phyloP scores from a whole-genome alignment of 2,888 invertebrate species.

The Ceriagrion tenellum region DNA sequence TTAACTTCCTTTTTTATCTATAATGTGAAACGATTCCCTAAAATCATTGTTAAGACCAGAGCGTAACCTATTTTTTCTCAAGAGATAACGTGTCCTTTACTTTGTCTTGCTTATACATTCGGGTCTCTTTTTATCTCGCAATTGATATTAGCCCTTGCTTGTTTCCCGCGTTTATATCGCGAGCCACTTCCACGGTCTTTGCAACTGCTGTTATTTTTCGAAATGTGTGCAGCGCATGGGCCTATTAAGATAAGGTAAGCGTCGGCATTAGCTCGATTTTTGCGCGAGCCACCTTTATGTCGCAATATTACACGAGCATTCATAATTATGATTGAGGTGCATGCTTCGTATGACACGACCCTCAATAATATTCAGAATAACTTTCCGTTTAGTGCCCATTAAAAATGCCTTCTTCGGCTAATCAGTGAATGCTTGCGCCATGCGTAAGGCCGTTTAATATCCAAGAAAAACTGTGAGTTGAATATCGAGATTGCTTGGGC shows the following conservation, averaged over 20 bases:
- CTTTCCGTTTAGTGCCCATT: neutral
- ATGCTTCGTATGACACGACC: neutral
- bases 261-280: neutral
- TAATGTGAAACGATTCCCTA: no score
- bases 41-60: no score
- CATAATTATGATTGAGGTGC: neutral
- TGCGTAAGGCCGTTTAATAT: no score
- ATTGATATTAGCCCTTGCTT: neutral
- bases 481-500: no score
- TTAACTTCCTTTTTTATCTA: no score
- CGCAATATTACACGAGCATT: neutral
- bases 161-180: neutral
- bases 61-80: no score
- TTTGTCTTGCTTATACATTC: neutral
- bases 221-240: neutral
- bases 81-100: no score
- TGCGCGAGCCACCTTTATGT: neutral
- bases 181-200: neutral
- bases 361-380: neutral
- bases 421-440: no score
- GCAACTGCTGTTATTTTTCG: neutral
- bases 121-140: neutral
- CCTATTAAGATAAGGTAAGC: neutral
- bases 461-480: no score
- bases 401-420: no score